phyloP scores from a whole-genome alignment of 2,113 vertebrate genomes.

The Sturnus vulgaris region DNA sequence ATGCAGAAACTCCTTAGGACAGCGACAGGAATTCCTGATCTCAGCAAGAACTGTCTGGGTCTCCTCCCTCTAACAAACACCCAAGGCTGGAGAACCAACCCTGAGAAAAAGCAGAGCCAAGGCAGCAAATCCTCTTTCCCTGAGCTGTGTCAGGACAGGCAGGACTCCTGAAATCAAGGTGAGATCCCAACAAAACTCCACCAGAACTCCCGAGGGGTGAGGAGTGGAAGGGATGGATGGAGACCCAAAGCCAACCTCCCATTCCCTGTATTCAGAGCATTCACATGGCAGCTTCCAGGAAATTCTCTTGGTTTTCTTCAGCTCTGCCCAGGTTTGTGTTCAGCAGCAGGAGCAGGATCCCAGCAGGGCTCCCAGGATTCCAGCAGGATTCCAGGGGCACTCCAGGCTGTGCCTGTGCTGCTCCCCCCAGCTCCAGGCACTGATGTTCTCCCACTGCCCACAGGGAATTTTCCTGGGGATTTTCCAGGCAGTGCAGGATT shows the following conservation, averaged over 20 bases:
- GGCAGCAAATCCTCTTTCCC: neutral
- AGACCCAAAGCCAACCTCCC: neutral
- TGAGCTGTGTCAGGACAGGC: rapidly evolving
- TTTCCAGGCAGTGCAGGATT: conserved; percentile 43
- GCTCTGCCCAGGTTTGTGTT: neutral
- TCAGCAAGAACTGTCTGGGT: neutral
- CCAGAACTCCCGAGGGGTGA: neutral
- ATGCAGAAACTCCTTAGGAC: neutral
- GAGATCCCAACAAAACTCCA: neutral
- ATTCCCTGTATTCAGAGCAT: rapidly evolving
- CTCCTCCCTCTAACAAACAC: neutral
- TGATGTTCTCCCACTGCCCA: neutral
- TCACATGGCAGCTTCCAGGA: neutral
- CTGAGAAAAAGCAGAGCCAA: neutral
- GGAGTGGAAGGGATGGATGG: neutral
- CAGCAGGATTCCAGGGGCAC: neutral
- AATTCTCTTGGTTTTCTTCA: rapidly evolving
- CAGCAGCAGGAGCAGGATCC: neutral
- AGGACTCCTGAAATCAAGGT: neutral
- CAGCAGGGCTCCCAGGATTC: neutral
- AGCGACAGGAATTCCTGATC: neutral
- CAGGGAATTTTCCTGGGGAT: neutral
- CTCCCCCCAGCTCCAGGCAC: neutral
- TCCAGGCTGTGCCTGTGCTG: neutral
- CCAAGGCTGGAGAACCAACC: neutral